These are phyloP conservation scores for Gymnodraco acuticeps DNA, from an alignment of 2,797 vertebrate genomes.

Conservation along the genomic window DNA sequence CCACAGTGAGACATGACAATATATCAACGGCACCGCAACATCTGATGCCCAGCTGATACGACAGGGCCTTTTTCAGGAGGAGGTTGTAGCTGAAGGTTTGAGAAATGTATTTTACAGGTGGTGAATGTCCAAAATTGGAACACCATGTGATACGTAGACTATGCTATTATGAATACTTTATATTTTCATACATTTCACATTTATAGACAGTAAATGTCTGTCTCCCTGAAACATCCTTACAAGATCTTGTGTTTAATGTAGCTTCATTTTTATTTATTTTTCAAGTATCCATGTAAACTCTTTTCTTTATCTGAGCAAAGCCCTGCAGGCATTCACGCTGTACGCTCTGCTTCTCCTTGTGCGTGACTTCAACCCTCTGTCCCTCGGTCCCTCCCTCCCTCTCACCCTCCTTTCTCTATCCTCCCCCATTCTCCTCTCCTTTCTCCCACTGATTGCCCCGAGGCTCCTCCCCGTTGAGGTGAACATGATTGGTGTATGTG, in stretches of 20 bases:
- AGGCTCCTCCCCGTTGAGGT: conserved; percentile 74
- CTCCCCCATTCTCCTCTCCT: conserved; percentile 63
- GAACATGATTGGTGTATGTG: conserved; percentile 62
- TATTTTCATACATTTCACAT: not conserved
- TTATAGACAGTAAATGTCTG: not conserved
- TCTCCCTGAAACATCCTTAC: conserved; percentile 15
- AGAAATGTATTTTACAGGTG: not conserved
- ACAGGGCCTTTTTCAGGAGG: not conserved
- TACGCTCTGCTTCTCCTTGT: conserved; percentile 71
- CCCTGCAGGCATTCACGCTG: conserved; percentile 73
- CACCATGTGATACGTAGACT: not conserved
- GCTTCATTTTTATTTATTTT: conserved; percentile 48
- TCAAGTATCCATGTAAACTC: conserved; percentile 64
- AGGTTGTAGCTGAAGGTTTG: conserved; percentile 11
- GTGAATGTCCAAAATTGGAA: not conserved
- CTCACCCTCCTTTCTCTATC: conserved; percentile 61
- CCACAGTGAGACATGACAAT: conserved; percentile 57
- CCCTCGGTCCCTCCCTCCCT: conserved; percentile 41
- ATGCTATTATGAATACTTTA: too few relatives aligned
- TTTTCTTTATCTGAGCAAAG: conserved; percentile 60
- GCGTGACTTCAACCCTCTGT: conserved; percentile 67
- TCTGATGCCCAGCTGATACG: conserved; percentile 45
- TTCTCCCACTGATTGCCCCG: conserved; percentile 71
- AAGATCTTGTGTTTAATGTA: conserved; percentile 24
- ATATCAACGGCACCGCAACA: conserved; percentile 52